Evolutionary conservation across 2,888 invertebrate species (phyloP).

Genomic region (Melipona bicolor): DNA sequence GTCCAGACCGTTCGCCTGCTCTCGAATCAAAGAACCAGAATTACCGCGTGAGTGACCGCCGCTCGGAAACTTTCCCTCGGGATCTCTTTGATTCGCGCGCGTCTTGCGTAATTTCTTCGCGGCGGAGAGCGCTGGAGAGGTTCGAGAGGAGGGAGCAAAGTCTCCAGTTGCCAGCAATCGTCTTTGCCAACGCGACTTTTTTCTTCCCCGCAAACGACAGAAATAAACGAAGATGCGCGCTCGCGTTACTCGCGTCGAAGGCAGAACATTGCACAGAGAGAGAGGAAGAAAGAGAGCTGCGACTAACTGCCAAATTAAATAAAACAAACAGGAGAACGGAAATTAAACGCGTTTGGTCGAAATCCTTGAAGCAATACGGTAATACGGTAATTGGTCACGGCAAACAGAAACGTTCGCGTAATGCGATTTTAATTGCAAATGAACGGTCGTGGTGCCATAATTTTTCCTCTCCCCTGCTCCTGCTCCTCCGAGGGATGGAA

Average conservation of each 20-base stretch:
- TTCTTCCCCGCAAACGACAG: too few relatives aligned
- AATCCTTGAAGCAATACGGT: not conserved
- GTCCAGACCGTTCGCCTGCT: not conserved
- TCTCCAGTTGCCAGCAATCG: too few relatives aligned
- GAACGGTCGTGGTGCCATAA: not conserved
- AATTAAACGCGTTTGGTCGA: not conserved
- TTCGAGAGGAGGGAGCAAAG: too few relatives aligned
- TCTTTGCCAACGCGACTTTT: too few relatives aligned
- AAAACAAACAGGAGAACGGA: not conserved
- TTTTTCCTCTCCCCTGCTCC: not conserved
- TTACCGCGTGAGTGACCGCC: slow-evolving; percentile 1
- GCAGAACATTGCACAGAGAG: too few relatives aligned
- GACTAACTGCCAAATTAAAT: not conserved
- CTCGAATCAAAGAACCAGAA: slow-evolving; percentile 19
- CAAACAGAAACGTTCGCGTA: not conserved
- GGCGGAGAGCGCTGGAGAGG: not conserved
- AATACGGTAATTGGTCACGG: slow-evolving; percentile 12
- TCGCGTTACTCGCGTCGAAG: too few relatives aligned
- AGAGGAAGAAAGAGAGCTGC: not conserved
- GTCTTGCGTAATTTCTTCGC: slow-evolving; percentile 24
- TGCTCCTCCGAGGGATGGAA: not conserved
- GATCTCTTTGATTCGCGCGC: not conserved
- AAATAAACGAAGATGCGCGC: too few relatives aligned
- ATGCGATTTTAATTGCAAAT: slow-evolving; percentile 24
- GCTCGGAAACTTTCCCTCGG: not conserved